Evolutionary conservation across 2,113 vertebrate species (phyloP).

Genomic region (Bos indicus): DNA sequence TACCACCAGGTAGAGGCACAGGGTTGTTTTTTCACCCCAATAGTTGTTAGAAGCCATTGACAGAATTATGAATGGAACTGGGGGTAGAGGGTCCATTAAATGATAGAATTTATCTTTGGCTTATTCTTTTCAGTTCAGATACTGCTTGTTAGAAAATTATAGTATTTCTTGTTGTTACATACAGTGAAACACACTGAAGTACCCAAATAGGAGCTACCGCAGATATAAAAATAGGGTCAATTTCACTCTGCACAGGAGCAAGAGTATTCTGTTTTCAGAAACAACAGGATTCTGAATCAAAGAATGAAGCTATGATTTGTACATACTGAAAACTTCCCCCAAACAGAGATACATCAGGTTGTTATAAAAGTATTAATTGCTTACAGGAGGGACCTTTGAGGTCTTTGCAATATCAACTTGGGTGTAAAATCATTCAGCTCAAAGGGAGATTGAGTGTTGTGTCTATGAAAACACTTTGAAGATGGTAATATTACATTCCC

Average conservation of each 20-base stretch:
- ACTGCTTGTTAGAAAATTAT: conserved; percentile 39
- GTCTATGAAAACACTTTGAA: conserved; percentile 68
- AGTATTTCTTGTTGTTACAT: not conserved
- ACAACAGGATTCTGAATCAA: conserved; percentile 25
- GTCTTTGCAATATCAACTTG: conserved; percentile 67
- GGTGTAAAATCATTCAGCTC: not conserved
- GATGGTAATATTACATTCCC: conserved; percentile 61
- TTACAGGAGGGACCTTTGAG: conserved; percentile 44
- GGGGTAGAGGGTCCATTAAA: not conserved
- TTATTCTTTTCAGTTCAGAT: conserved; percentile 51
- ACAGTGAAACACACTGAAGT: not conserved
- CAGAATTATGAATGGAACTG: not conserved
- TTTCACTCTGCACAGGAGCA: conserved; percentile 20
- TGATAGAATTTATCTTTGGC: conserved; percentile 23
- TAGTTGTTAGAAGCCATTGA: not conserved
- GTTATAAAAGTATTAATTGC: conserved; percentile 39
- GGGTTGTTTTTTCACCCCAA: not conserved
- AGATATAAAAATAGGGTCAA: conserved; percentile 32
- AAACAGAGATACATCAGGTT: not conserved
- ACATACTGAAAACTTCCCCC: not conserved
- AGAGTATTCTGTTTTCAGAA: conserved; percentile 41
- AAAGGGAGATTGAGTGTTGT: conserved; percentile 9
- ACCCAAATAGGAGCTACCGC: not conserved
- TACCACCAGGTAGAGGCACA: not conserved
- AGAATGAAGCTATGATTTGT: not conserved